phyloP scores from a whole-genome alignment of 2,797 vertebrate species.

The Oryzias dopingdopingensis region DNA sequence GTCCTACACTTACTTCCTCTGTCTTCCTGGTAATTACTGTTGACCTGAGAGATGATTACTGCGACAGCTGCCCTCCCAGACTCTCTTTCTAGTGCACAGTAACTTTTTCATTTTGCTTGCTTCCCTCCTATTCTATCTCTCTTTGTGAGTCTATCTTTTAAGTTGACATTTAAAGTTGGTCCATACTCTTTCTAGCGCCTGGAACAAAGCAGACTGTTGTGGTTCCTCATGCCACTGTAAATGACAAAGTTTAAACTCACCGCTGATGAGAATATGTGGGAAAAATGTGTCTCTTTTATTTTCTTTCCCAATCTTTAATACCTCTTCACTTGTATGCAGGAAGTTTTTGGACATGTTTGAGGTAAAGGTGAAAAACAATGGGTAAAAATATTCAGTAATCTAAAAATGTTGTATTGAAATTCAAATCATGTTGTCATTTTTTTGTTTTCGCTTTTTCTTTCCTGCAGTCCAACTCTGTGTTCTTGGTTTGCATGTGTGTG shows the following conservation, averaged over 20 bases:
- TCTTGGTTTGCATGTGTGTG: conserved; percentile 9
- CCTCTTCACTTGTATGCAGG: not conserved
- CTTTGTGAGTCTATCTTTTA: not conserved
- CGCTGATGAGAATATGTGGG: not conserved
- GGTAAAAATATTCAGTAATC: not conserved
- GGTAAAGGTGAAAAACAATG: not conserved
- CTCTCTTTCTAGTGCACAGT: conserved; percentile 19
- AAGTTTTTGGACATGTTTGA: conserved; percentile 1
- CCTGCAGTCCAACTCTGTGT: not conserved
- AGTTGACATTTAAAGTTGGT: conserved; percentile 5
- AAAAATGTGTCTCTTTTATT: not conserved
- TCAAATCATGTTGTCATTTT: conserved; percentile 8
- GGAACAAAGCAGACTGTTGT: too few species aligned
- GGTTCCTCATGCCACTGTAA: not conserved
- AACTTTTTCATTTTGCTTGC: conserved; percentile 29
- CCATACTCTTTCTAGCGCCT: not conserved
- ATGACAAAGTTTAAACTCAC: not conserved
- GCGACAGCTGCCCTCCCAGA: conserved; percentile 48
- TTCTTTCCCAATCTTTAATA: not conserved
- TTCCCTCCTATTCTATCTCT: conserved; percentile 14
- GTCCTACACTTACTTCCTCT: conserved; percentile 34
- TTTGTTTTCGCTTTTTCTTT: conserved; percentile 2
- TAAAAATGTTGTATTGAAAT: conserved; percentile 21
- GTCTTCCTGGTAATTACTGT: conserved; percentile 67
- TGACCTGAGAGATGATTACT: conserved; percentile 70